Percentiles rank a stretch among this genome's conserved stretches.
These are phyloP conservation scores for Cabera pusaria DNA, from an alignment of 2,888 invertebrate genomes.

Conservation along the genomic window DNA sequence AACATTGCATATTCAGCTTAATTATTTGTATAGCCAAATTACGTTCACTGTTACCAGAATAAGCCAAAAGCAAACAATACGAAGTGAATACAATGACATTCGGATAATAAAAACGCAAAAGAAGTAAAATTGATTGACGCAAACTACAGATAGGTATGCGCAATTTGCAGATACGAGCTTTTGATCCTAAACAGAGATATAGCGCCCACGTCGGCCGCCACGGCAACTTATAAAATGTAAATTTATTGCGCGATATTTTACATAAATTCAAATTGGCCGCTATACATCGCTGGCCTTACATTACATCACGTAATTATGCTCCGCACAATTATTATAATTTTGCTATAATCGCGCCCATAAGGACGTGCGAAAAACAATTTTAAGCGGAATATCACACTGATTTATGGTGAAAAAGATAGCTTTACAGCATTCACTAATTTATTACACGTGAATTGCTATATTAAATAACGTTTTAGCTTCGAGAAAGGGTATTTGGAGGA, in stretches of 20 bases:
- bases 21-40: no score
- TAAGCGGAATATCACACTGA: conserved; percentile 65
- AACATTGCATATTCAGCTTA: no score
- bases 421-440: conserved; percentile 52
- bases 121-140: conserved; percentile 29
- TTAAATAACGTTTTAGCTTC: conserved; percentile 42
- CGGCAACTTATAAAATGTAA: conserved; percentile 78
- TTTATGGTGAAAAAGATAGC: conserved; percentile 54
- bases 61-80: no score
- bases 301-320: conserved; percentile 77
- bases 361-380: conserved; percentile 80
- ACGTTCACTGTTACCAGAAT: no score
- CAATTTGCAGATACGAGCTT: conserved; percentile 62
- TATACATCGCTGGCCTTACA: conserved; percentile 68
- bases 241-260: conserved; percentile 80
- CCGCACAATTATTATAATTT: conserved; percentile 82
- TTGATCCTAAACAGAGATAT: conserved; percentile 76
- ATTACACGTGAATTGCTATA: conserved; percentile 42
- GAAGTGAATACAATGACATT: conserved; percentile 4
- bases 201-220: conserved; percentile 58
- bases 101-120: conserved; percentile 5
- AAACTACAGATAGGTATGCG: conserved; percentile 48
- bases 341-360: conserved; percentile 76
- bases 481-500: conserved; percentile 67
- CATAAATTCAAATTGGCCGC: conserved; percentile 78